Percentiles rank a stretch among this genome's conserved stretches.
phyloP scores from a whole-genome alignment of 2,797 vertebrate species.

The Channallabes apus region DNA sequence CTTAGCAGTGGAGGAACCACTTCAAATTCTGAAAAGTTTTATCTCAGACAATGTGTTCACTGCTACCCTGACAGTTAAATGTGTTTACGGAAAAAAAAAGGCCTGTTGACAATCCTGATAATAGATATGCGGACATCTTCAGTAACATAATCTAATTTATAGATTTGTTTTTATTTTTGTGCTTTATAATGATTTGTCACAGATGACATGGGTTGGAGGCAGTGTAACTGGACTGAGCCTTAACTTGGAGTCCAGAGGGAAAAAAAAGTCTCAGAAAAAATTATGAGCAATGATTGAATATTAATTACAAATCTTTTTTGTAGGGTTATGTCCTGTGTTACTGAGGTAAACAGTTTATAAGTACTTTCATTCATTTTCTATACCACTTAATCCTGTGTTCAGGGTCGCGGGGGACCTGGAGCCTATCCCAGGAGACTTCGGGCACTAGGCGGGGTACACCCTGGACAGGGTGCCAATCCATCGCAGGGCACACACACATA shows the following conservation, averaged over 20 bases:
- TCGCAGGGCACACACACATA: no score
- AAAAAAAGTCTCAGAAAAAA: no score
- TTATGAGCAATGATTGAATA: no score
- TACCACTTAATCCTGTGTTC: no score
- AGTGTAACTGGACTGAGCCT: neutral
- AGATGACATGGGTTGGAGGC: neutral
- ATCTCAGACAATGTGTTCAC: constrained; percentile 30
- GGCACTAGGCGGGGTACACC: no score
- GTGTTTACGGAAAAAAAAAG: constrained; percentile 1
- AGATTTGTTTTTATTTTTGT: neutral
- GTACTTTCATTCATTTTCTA: no score
- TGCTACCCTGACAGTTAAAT: neutral
- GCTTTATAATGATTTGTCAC: neutral
- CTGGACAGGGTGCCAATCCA: no score
- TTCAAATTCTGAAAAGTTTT: constrained; percentile 22
- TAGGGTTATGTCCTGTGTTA: neutral
- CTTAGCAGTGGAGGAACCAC: constrained; percentile 18
- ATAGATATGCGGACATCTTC: neutral
- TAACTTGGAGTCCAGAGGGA: neutral
- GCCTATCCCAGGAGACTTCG: no score
- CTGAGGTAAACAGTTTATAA: neutral
- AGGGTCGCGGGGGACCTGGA: no score
- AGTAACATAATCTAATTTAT: neutral
- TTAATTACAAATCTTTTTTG: no score
- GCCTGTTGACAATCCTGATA: constrained; percentile 4